phyloP scores from a whole-genome alignment of 64 coral and sea anemone species.

The Pocillopora damicornis region DNA sequence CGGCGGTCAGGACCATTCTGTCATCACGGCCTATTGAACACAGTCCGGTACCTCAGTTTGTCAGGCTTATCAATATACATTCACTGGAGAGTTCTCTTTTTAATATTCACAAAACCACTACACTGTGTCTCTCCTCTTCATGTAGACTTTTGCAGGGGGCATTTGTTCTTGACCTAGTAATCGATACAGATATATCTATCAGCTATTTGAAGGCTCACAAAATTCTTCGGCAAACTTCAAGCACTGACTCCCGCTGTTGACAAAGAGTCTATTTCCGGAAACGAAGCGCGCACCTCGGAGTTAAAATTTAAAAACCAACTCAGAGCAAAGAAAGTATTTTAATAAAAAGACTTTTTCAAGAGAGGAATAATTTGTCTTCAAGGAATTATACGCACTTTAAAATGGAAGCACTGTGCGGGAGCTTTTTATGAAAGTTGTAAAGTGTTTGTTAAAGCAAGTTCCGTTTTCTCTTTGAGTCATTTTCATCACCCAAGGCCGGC shows the following conservation, averaged over 20 bases:
- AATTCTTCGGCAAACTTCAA: slow-evolving; percentile 47
- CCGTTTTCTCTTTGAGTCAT: slow-evolving; percentile 29
- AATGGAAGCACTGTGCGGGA: not conserved
- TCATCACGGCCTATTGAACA: slow-evolving; percentile 12
- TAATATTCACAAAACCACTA: not conserved
- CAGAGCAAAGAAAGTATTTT: not conserved
- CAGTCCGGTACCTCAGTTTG: not conserved
- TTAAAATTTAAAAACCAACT: slow-evolving; percentile 4
- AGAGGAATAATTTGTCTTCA: not conserved
- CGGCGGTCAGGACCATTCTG: slow-evolving; percentile 12
- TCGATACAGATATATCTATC: slow-evolving; percentile 31
- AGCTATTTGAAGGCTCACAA: not conserved
- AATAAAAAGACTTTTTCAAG: not conserved
- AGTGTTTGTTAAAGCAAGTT: slow-evolving; percentile 11
- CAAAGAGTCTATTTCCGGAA: slow-evolving; percentile 43
- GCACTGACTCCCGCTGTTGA: slow-evolving; percentile 13
- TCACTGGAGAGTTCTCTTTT: not conserved
- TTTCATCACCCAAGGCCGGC: slow-evolving; percentile 53
- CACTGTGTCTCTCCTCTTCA: not conserved
- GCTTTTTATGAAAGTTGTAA: not conserved
- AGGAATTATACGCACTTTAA: not conserved
- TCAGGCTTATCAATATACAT: not conserved
- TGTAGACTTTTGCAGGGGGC: not conserved
- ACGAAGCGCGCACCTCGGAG: not conserved
- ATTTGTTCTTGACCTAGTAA: slow-evolving; percentile 22